These are phyloP conservation scores for Pelosia muscerda DNA, from an alignment of 2,888 invertebrate species.

Conservation along the genomic window DNA sequence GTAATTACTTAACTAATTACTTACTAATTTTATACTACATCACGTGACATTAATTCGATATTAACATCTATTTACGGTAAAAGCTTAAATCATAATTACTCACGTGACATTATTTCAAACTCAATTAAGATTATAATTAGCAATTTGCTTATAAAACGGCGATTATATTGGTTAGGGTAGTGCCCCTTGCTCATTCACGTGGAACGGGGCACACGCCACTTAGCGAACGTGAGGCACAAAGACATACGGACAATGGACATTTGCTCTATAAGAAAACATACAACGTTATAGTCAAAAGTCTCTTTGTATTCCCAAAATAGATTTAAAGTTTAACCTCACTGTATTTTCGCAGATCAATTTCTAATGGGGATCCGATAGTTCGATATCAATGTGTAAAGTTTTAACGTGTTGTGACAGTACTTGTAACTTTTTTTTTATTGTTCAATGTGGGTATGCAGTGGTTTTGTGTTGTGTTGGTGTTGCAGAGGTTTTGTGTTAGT, in stretches of 20 bases:
- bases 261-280: conserved; percentile 5
- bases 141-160: not conserved
- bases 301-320: conserved; percentile 13
- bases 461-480: too few species aligned
- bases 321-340: not conserved
- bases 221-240: not conserved
- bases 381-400: not conserved
- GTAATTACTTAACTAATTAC: not conserved
- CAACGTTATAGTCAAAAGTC: not conserved
- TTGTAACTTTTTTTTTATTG: too few species aligned
- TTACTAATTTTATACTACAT: not conserved
- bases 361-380: not conserved
- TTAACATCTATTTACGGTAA: not conserved
- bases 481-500: not conserved
- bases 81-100: not conserved
- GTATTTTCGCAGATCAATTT: not conserved
- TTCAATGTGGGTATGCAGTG: too few species aligned
- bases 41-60: not conserved
- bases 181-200: not conserved
- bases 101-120: not conserved
- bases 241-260: not conserved
- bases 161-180: not conserved
- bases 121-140: not conserved
- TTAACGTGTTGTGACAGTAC: not conserved
- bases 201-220: not conserved